Base-by-base conservation (phyloP, 1,140 invertebrate species). In the Bombus fervidus region DNA sequence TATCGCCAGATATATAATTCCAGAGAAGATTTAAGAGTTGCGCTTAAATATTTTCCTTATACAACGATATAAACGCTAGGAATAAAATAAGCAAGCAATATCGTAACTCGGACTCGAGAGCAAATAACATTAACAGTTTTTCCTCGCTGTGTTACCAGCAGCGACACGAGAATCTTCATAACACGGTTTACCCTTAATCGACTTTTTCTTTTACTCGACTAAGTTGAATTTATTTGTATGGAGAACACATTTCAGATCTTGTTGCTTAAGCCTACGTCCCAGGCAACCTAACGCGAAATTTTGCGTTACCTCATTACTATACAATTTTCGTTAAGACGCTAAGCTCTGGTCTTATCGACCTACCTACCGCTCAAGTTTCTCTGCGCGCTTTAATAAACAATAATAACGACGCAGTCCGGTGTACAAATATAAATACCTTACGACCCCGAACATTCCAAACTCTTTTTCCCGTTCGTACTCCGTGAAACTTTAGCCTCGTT, bases 261-360 rank as follows among this genome's bases (percentile, higher is more conserved):
- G 62, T 59, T 43, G 12, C 74, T 22, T 59, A 59, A 79, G 64
- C 82, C 74, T 75, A 76, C 25, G 81, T 64, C 47, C 72, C 41
- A 9, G 15, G 15, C 57, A 22, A 34, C 10, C 31, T 64, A 53
- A 43, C n/a, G 2, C 41, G 59, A n/a, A 76, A 83, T 83, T 76
- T 43, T 39, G 39, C 66, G 43, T 59, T 57, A 66, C 47, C 41
- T 80, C 39, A 28, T 84, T 84, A 84, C 59, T 80, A 72, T 84
- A 68, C 76, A 84, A 84, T 84, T 84, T 84, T 41, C 12, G 76
- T 72, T 84, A 64, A 79, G 68, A 31, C 66, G 37, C 31, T 84
- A 80, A 84, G 76, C 83, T 43, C 53, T 1, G 83, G 68, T 59
- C 76, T 80, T 47, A 80, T 47, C 22, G 76, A 62, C 28, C 53